These are phyloP conservation scores for Esox masquinongy DNA, from an alignment of 2,797 vertebrate species.

Conservation along the genomic window DNA sequence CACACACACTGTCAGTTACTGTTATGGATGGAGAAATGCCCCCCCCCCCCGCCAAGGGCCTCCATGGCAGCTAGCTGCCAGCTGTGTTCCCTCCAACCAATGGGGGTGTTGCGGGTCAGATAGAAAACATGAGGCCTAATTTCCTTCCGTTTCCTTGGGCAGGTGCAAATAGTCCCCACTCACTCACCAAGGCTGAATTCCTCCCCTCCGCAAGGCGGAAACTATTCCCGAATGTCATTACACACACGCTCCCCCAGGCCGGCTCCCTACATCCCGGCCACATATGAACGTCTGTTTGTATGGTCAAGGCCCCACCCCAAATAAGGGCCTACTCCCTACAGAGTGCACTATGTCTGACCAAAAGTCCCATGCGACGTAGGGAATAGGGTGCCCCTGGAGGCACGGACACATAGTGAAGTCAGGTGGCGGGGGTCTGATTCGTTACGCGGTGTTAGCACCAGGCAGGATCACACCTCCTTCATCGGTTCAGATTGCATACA, in stretches of 20 bases:
- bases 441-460: conserved; percentile 65
- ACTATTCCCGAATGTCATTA: conserved; percentile 34
- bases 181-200: conserved; percentile 48
- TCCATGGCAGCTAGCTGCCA: conserved; percentile 41
- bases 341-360: not conserved
- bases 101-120: conserved; percentile 34
- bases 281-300: not conserved
- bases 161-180: conserved; percentile 62
- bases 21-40: not conserved
- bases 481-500: conserved; percentile 28
- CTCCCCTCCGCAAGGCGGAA: conserved; percentile 51
- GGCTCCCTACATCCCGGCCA: not conserved
- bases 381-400: not conserved
- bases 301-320: not conserved
- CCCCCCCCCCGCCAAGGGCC: not conserved
- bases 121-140: conserved; percentile 52
- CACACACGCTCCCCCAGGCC: conserved; percentile 19
- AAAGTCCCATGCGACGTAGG: not conserved
- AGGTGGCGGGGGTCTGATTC: conserved; percentile 66
- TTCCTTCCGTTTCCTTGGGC: conserved; percentile 65
- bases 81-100: conserved; percentile 39
- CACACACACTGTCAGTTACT: not conserved
- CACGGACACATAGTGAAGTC: conserved; percentile 48
- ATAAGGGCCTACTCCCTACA: not conserved
- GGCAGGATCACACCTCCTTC: conserved; percentile 57